These are phyloP conservation scores for Bombus superbus DNA, from an alignment of 1,140 invertebrate species.

Conservation along the genomic window DNA sequence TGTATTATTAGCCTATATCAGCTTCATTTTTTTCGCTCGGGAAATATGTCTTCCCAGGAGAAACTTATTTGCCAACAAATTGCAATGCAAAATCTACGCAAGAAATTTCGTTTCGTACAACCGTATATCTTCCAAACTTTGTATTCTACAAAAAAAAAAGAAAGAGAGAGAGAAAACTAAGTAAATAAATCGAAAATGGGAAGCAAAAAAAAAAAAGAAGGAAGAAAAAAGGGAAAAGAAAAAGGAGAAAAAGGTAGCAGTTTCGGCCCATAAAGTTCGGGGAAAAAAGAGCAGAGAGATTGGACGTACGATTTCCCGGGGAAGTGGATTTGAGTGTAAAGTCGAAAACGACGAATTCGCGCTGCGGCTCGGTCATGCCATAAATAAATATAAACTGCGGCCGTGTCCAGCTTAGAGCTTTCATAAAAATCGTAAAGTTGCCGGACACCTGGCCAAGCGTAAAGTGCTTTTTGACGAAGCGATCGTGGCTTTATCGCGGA, in stretches of 20 bases:
- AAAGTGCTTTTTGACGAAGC: conserved; percentile 45
- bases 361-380: not conserved
- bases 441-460: not conserved
- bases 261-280: not conserved
- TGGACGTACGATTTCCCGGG: not conserved
- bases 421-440: conserved; percentile 43
- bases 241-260: not conserved
- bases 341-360: conserved; percentile 7
- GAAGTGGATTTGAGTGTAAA: conserved; percentile 10
- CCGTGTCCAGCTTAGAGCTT: conserved; percentile 7
- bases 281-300: not conserved
- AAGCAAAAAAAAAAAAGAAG: not conserved
- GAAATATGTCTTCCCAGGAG: too few species aligned
- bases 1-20: too few species aligned
- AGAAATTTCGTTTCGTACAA: too few species aligned
- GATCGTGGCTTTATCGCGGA: conserved; percentile 29
- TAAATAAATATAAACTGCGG: conserved; percentile 33
- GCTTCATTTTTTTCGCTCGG: too few species aligned
- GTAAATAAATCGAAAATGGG: not conserved
- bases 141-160: too few species aligned
- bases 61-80: too few species aligned
- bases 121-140: too few species aligned
- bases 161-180: too few species aligned
- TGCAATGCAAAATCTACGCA: too few species aligned
- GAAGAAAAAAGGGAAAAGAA: fast-evolving